A percentile compares a stretch with the other conserved stretches of the same genome.
Conservation (phyloP, 2,113 vertebrate genomes). For the Myotis lucifugus region DNA sequence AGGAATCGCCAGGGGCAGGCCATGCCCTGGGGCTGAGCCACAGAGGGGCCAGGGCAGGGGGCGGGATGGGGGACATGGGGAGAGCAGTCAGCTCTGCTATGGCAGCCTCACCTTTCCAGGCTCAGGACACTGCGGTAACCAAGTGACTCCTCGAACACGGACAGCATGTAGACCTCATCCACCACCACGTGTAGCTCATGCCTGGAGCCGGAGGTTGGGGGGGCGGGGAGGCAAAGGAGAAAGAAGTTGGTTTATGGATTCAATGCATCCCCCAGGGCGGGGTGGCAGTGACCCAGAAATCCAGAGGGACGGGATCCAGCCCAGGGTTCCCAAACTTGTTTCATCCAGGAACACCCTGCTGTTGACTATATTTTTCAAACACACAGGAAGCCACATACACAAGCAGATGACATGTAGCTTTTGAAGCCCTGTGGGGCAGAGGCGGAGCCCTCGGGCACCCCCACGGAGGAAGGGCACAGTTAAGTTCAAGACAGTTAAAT, state of each 20-base stretch:
- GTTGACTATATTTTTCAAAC: not conserved
- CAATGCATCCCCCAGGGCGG: too few relatives aligned
- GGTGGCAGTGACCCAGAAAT: not conserved
- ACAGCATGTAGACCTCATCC: constrained; percentile 98
- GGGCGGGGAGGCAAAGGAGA: not conserved
- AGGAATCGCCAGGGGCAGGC: not conserved
- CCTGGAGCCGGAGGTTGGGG: not conserved
- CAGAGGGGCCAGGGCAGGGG: not conserved
- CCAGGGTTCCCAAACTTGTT: not conserved
- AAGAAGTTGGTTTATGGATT: not conserved
- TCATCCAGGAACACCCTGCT: not conserved
- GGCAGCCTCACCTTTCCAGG: constrained; percentile 89
- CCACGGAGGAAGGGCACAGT: not conserved
- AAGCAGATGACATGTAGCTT: not conserved
- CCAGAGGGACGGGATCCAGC: not conserved
- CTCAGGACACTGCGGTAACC: constrained; percentile 93
- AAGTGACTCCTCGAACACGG: constrained; percentile 91
- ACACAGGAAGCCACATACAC: not conserved
- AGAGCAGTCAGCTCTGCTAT: not conserved
- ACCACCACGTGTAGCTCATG: constrained; percentile 91
- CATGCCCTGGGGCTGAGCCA: not conserved
- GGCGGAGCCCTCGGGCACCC: fast-evolving
- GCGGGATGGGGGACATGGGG: fast-evolving
- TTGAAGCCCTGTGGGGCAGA: not conserved
- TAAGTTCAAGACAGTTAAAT: not conserved